These are phyloP conservation scores for Drosophila serrata DNA, from an alignment of 1,140 invertebrate genomes.

Conservation along the genomic window DNA sequence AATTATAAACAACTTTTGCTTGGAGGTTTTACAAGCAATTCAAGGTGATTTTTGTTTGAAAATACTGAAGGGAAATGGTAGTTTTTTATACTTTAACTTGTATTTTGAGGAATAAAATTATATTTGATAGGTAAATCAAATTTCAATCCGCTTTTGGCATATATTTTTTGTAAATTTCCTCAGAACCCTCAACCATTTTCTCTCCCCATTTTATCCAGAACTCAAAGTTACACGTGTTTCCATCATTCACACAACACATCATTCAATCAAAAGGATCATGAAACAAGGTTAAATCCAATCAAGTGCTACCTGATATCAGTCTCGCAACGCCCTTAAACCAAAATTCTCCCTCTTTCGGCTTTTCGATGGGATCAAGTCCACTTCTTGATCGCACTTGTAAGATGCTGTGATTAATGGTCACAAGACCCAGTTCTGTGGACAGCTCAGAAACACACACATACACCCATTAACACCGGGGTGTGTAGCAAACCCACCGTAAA, in stretches of 20 bases:
- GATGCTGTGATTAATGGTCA: slow-evolving; percentile 73
- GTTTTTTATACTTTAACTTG: background rate
- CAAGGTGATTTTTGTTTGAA: slow-evolving; percentile 11
- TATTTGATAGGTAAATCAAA: too few species aligned
- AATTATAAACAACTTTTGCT: slow-evolving; percentile 5
- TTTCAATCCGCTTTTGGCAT: background rate
- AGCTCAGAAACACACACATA: slow-evolving; percentile 70
- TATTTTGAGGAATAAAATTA: background rate
- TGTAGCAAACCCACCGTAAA: slow-evolving; percentile 46
- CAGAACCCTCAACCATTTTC: slow-evolving; percentile 14
- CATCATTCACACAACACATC: slow-evolving; percentile 48
- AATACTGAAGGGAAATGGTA: too few species aligned
- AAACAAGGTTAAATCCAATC: slow-evolving; percentile 42
- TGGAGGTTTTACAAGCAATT: background rate
- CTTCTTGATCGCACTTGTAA: slow-evolving; percentile 59
- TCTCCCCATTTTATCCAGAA: slow-evolving; percentile 34
- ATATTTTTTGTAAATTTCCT: slow-evolving; percentile 14
- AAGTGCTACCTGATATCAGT: slow-evolving; percentile 62
- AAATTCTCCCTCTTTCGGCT: slow-evolving; percentile 21
- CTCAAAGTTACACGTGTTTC: slow-evolving; percentile 62
- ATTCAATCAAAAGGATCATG: slow-evolving; percentile 54
- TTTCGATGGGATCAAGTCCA: slow-evolving; percentile 22
- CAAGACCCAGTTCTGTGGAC: slow-evolving; percentile 65
- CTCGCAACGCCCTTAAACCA: slow-evolving; percentile 35
- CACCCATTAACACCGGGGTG: slow-evolving; percentile 76